Evolutionary conservation across 1,140 invertebrate species (phyloP).

Genomic region (Macrobrachium nipponense): DNA sequence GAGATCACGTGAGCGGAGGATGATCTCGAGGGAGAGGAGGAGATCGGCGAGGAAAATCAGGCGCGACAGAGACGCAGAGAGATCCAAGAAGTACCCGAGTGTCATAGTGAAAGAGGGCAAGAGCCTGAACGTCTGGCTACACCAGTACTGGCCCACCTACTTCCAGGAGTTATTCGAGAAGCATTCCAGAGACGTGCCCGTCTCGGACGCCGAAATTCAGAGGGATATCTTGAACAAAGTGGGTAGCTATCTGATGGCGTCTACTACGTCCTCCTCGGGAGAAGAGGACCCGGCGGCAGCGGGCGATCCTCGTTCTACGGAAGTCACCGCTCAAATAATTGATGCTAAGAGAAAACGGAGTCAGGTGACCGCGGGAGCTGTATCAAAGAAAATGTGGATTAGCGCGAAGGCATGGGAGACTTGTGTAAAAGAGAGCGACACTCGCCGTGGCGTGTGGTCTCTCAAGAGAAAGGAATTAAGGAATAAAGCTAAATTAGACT

Average conservation of each 20-base stretch:
- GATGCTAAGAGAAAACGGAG: not conserved
- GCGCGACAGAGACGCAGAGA: not conserved
- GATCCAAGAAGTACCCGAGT: not conserved
- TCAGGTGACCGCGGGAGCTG: not conserved
- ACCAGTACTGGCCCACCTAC: constrained; percentile 33
- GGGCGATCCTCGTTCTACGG: not conserved
- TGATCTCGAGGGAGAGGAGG: constrained; percentile 14
- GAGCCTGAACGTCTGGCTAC: constrained; percentile 24
- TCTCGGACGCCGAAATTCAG: constrained; percentile 21
- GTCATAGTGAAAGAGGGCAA: not conserved
- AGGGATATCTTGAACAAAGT: constrained; percentile 12
- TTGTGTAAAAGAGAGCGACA: not conserved
- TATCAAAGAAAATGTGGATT: not conserved
- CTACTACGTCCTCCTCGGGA: not conserved
- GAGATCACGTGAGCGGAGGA: constrained; percentile 21
- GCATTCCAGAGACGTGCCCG: not conserved
- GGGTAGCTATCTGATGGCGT: not conserved
- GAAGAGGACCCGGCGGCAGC: too few species aligned
- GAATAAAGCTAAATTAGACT: too few species aligned
- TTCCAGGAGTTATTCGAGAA: constrained; percentile 26
- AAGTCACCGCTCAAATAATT: not conserved
- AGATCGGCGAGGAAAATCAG: not conserved
- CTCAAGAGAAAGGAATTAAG: too few species aligned
- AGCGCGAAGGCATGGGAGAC: not conserved
- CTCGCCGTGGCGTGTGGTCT: not conserved